Base-by-base conservation (phyloP, 92 coral and sea anemone species). In the Porites rus region DNA sequence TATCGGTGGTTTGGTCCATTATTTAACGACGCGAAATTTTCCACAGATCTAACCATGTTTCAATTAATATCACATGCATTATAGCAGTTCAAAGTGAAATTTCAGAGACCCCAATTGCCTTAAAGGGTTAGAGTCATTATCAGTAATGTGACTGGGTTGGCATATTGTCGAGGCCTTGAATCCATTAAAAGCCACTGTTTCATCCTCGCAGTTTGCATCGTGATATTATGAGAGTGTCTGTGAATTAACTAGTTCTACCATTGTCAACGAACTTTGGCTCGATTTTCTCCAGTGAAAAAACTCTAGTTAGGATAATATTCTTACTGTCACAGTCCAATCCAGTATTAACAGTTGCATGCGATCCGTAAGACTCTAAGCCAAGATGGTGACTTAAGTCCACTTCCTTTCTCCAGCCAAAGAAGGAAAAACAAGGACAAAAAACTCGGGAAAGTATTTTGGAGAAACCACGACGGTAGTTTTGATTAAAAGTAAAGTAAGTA, bases 401-500 rank as follows among this genome's bases (percentile, higher is more conserved):
- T 17, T 72, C 80, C 13, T 50, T 50, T 22, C 43, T 74, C 73
- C 87, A 17, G 1, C 31, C 11, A 53, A 79, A 73, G 25, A 2
- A 4, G 2, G 63, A 73, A 83, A 63, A 31, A 50, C 79, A 83
- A 16, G 63, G 20, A 31, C 79, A 83, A 31, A 73, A 73, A 3
- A 83, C 43, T 19, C 74, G 72, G 1, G 80, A 83, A 10, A 85
- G 69, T 43, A 85, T 85, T n/a, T 13, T 20, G 13, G 52, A 38
- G 69, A 85, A 76, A 28, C 83, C 88, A 19, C 83, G 88, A 9
- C 95, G 92, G 52, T 89, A 89, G 46, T 81, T 87, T 65, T 86
- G 81, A 78, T 92, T 92, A 69, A 89, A 92, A 12, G 85, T 83
- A 65, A 92, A 89, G 61, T 92, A 92, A 24, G 88, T 86, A 20